phyloP scores from a whole-genome alignment of 2,888 invertebrate species.

The Drosophila mercatorum region DNA sequence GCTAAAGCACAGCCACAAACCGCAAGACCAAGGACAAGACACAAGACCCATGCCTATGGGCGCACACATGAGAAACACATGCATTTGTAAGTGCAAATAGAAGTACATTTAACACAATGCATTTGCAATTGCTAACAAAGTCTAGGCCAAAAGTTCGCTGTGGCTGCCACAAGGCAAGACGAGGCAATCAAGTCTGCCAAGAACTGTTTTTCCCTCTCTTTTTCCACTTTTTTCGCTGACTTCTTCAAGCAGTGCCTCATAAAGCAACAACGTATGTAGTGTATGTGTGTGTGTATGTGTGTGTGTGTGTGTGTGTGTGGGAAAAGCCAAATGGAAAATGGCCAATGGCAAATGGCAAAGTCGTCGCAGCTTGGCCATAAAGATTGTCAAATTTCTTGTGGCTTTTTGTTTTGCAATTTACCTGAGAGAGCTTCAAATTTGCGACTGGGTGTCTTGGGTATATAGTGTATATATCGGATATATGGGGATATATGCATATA shows the following conservation, averaged over 20 bases:
- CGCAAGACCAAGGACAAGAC: slow-evolving; percentile 32
- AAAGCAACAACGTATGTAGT: slow-evolving; percentile 14
- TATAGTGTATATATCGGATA: too few species aligned
- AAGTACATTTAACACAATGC: slow-evolving; percentile 42
- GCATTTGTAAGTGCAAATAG: slow-evolving; percentile 8
- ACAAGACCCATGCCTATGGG: slow-evolving; percentile 5
- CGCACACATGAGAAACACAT: slow-evolving; percentile 1
- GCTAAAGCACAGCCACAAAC: neutral
- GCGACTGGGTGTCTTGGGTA: neutral
- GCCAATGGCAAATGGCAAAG: slow-evolving; percentile 36
- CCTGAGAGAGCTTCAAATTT: neutral
- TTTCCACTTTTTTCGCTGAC: neutral
- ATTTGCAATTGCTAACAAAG: slow-evolving; percentile 38
- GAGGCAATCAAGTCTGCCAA: slow-evolving; percentile 30
- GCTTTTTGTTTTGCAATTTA: slow-evolving; percentile 9
- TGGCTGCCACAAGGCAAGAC: slow-evolving; percentile 2
- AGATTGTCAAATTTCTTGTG: slow-evolving; percentile 32
- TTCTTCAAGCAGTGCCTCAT: slow-evolving; percentile 33
- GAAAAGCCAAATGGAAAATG: slow-evolving; percentile 29
- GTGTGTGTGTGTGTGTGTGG: neutral
- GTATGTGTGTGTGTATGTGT: neutral
- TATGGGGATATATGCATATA: neutral
- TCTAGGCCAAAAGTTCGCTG: slow-evolving; percentile 60
- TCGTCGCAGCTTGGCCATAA: slow-evolving; percentile 27
- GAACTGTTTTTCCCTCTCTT: slow-evolving; percentile 8